Evolutionary conservation across 2,888 invertebrate species (phyloP).

Genomic region (Prionchulus punctatus): DNA sequence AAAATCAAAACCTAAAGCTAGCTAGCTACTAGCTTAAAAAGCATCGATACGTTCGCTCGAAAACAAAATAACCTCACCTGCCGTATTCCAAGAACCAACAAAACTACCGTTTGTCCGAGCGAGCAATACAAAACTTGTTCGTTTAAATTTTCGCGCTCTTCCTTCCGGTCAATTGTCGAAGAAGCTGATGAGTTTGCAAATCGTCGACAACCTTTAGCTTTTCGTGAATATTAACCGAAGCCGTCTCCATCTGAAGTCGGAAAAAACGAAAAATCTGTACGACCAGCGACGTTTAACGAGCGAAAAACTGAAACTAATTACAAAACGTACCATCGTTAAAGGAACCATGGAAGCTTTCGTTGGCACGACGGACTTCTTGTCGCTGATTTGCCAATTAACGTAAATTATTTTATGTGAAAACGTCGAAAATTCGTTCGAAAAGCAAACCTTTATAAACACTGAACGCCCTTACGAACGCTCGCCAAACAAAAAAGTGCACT

Average conservation of each 20-base stretch:
- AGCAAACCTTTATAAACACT: conserved; percentile 49
- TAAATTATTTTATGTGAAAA: conserved; percentile 96
- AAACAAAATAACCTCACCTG: conserved; percentile 61
- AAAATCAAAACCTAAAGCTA: neutral
- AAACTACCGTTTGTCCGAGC: conserved; percentile 62
- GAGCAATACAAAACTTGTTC: conserved; percentile 88
- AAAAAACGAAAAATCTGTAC: no score
- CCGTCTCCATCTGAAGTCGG: conserved; percentile 76
- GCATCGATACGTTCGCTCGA: no score
- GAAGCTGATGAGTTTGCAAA: conserved; percentile 86
- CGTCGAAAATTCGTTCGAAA: conserved; percentile 97
- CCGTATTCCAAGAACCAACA: conserved; percentile 65
- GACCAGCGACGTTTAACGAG: no score
- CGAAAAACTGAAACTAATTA: no score
- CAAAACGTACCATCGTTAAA: conserved; percentile 47
- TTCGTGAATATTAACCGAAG: conserved; percentile 73
- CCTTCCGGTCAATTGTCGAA: conserved; percentile 81
- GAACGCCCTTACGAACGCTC: neutral
- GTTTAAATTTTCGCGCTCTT: conserved; percentile 92
- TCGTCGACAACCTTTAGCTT: conserved; percentile 71
- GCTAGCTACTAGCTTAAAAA: neutral
- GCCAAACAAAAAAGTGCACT: neutral
- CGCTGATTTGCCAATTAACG: conserved; percentile 91
- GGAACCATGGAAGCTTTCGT: conserved; percentile 63
- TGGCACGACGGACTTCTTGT: conserved; percentile 66